Evolutionary conservation across 2,797 vertebrate species (phyloP).

Genomic region (Denticeps clupeoides): DNA sequence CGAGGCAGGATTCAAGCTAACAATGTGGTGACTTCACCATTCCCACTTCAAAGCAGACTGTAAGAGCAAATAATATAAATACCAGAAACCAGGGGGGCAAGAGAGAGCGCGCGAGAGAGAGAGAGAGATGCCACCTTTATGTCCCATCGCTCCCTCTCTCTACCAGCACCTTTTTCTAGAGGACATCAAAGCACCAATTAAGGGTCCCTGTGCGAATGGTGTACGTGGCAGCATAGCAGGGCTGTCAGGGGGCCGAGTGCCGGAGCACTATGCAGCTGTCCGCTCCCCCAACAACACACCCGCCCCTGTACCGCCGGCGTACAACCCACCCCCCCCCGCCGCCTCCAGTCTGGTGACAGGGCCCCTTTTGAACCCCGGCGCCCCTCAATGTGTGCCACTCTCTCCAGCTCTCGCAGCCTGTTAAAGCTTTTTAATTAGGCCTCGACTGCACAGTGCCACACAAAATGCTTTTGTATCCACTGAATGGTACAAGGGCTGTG

Average conservation of each 20-base stretch:
- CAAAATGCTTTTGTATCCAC: slow-evolving; percentile 40
- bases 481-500: slow-evolving; percentile 33
- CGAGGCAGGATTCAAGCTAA: slow-evolving; percentile 42
- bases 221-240: background rate
- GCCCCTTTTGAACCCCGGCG: slow-evolving; percentile 58
- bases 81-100: too few relatives aligned
- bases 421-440: slow-evolving; percentile 78
- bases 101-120: too few relatives aligned
- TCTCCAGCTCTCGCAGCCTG: slow-evolving; percentile 50
- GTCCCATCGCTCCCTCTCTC: slow-evolving; percentile 52
- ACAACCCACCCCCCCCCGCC: background rate
- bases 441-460: slow-evolving; percentile 65
- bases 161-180: slow-evolving; percentile 68
- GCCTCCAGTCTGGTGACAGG: slow-evolving; percentile 45
- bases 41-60: background rate
- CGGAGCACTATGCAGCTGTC: slow-evolving; percentile 54
- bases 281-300: slow-evolving; percentile 29
- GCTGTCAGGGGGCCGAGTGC: slow-evolving; percentile 41
- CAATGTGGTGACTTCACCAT: slow-evolving; percentile 33
- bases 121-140: too few relatives aligned
- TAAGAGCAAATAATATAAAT: background rate
- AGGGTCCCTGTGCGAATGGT: slow-evolving; percentile 75
- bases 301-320: slow-evolving; percentile 16
- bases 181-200: slow-evolving; percentile 98
- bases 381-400: slow-evolving; percentile 49